Base-by-base conservation (phyloP, 1,140 invertebrate genomes). In the Diabrotica undecimpunctata region DNA sequence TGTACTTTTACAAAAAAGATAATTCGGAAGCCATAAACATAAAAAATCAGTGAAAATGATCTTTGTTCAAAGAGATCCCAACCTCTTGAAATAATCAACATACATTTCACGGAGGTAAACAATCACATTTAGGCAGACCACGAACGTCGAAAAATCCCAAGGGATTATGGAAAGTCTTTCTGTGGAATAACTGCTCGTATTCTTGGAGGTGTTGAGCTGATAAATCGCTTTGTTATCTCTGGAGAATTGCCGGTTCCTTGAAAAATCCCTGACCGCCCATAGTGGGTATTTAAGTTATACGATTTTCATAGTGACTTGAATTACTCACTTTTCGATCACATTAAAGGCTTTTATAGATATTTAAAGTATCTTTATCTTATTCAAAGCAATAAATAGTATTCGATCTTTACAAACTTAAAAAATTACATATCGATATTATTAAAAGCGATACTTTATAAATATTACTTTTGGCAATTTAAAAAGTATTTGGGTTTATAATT, bases 111-210 rank as follows among this genome's bases (percentile, higher is more conserved):
- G 41, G 5, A 46, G 41, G 41, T 46, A 46, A 46, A 46, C 41
- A 46, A 46, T 46, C 41, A n/a, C 41, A 46, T 46, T 46, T 46
- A 46, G 41, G 41, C 41, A 46, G 41, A 46, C 41, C 41, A 46
- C 41, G 41, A 46, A 46, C 41, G n/a, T 46, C n/a, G 41, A 46
- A 46, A 46, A 46, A 46, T 46, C 41, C 41, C 41, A 10, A 46
- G 41, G 41, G 41, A 46, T 46, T 46, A 46, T 46, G 41, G 41
- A 46, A 46, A 46, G 41, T 46, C 41, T 46, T 46, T 46, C 41
- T n/a, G 8, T 46, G 41, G 41, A 46, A 46, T 46, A 46, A 46
- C 41, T 46, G 41, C 41, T 46, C 41, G 41, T 46, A 46, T 46
- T 46, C 41, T 46, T 46, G n/a, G 41, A 46, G 41, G 41, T 46